phyloP scores from a whole-genome alignment of 2,113 vertebrate species.

The Coryphaenoides rupestris region DNA sequence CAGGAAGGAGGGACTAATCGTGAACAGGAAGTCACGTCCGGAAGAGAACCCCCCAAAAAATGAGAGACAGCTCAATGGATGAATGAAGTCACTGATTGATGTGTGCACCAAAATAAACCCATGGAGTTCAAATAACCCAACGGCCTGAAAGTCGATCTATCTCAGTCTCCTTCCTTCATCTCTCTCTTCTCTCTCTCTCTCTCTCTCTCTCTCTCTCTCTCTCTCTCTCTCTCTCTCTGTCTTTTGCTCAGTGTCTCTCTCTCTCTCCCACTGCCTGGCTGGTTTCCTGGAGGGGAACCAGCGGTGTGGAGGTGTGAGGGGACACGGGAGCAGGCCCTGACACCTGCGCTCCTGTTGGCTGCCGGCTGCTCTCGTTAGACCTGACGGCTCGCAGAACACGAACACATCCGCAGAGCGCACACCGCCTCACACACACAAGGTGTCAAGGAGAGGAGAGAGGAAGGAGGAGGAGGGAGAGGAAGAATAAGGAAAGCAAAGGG shows the following conservation, averaged over 20 bases:
- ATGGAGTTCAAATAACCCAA: conserved; percentile 65
- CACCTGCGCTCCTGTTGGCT: conserved; percentile 51
- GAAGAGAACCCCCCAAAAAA: conserved; percentile 44
- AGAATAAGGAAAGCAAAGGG: conserved; percentile 29
- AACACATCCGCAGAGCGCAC: conserved; percentile 3
- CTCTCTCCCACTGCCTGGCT: not conserved
- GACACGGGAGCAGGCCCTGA: conserved; percentile 52
- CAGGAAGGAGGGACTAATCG: conserved; percentile 57
- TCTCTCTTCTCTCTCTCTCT: not conserved
- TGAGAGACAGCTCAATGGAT: conserved; percentile 39
- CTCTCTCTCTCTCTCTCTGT: conserved; percentile 4
- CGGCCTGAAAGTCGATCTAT: conserved; percentile 38
- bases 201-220: conserved; percentile 7
- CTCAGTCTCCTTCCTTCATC: conserved; percentile 1
- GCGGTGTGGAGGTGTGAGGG: conserved; percentile 44
- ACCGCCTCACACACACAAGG: too few relatives aligned
- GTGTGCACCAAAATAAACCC: conserved; percentile 60
- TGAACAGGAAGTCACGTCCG: conserved; percentile 48
- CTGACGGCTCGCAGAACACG: conserved; percentile 59
- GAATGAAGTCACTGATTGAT: conserved; percentile 61
- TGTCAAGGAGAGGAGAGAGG: conserved; percentile 29
- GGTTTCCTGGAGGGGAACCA: not conserved
- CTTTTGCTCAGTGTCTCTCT: not conserved
- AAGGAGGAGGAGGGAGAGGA: not conserved
- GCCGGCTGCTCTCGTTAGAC: conserved; percentile 40